phyloP scores from a whole-genome alignment of 1,140 invertebrate species.

The Drosophila sproati region DNA sequence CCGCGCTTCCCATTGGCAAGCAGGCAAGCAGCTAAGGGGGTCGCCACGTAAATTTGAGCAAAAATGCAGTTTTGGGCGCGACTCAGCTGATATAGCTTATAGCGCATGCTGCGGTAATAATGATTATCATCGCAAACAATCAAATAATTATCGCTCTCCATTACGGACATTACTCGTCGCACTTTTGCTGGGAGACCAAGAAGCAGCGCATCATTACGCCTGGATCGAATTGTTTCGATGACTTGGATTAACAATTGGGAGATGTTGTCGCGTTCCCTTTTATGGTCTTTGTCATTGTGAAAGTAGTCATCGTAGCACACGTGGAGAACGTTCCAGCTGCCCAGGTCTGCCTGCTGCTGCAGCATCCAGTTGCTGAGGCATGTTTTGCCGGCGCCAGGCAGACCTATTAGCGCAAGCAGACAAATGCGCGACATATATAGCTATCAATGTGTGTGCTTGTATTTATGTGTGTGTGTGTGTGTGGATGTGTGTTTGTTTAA shows the following conservation, averaged over 20 bases:
- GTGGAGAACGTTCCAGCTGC: constrained; percentile 54
- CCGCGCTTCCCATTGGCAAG: constrained; percentile 42
- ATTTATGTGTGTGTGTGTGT: constrained; percentile 5
- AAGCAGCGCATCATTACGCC: neutral
- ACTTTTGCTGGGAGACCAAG: constrained; percentile 11
- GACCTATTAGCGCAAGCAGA: constrained; percentile 63
- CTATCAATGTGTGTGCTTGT: neutral
- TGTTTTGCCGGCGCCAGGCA: constrained; percentile 70
- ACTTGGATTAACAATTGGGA: constrained; percentile 37
- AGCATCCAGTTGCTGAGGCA: constrained; percentile 59
- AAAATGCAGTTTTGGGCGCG: constrained; percentile 37
- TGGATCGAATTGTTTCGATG: constrained; percentile 30
- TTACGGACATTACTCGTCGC: neutral
- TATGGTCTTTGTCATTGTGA: constrained; percentile 34
- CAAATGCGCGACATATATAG: constrained; percentile 56
- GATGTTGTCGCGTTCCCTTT: constrained; percentile 44
- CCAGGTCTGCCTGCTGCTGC: constrained; percentile 4
- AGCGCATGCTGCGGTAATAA: constrained; percentile 77
- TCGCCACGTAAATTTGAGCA: constrained; percentile 57
- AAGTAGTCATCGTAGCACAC: constrained; percentile 71
- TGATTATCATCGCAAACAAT: constrained; percentile 78
- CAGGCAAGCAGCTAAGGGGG: constrained; percentile 28
- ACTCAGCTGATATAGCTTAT: constrained; percentile 64
- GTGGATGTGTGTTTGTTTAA: constrained; percentile 44
- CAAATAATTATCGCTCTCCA: constrained; percentile 15